Conservation (phyloP, 2,113 vertebrate species). For the Bagarius yarrelli region DNA sequence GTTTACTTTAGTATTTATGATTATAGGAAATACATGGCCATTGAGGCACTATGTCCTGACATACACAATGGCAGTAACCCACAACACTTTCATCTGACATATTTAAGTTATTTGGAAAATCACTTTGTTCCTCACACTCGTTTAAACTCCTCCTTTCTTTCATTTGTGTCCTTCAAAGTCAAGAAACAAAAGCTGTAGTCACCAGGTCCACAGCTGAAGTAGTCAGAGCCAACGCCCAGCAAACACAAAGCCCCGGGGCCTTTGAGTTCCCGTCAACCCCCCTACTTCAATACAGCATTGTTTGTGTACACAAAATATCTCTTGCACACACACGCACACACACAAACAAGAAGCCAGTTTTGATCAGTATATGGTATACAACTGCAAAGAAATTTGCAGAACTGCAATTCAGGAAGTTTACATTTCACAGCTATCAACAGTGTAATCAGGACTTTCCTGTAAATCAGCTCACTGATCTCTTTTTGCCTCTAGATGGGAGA, state of each 20-base stretch:
- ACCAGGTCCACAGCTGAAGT: conserved; percentile 32
- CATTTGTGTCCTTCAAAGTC: conserved; percentile 26
- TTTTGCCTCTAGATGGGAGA: neutral
- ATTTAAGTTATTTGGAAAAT: conserved; percentile 46
- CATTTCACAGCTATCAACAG: conserved; percentile 34
- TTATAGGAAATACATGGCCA: conserved; percentile 26
- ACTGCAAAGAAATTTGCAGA: conserved; percentile 58
- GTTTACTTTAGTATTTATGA: conserved; percentile 18
- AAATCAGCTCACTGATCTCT: conserved; percentile 37
- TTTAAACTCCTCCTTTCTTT: conserved; percentile 20
- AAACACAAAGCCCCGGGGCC: conserved; percentile 50
- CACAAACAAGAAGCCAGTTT: conserved; percentile 30
- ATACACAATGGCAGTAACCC: conserved; percentile 7
- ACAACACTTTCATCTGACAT: conserved; percentile 29
- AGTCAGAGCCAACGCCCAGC: conserved; percentile 47
- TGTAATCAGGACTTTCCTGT: conserved; percentile 43
- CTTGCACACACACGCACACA: neutral
- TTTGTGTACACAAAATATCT: conserved; percentile 35
- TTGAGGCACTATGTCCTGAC: neutral
- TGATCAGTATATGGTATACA: neutral
- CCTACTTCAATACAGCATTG: conserved; percentile 29
- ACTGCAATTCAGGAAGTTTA: conserved; percentile 43
- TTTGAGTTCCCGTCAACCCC: conserved; percentile 39
- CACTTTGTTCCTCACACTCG: conserved; percentile 33
- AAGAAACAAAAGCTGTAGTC: conserved; percentile 52